Evolutionary conservation across 2,888 invertebrate species (phyloP).

Genomic region (Macropis europaea): DNA sequence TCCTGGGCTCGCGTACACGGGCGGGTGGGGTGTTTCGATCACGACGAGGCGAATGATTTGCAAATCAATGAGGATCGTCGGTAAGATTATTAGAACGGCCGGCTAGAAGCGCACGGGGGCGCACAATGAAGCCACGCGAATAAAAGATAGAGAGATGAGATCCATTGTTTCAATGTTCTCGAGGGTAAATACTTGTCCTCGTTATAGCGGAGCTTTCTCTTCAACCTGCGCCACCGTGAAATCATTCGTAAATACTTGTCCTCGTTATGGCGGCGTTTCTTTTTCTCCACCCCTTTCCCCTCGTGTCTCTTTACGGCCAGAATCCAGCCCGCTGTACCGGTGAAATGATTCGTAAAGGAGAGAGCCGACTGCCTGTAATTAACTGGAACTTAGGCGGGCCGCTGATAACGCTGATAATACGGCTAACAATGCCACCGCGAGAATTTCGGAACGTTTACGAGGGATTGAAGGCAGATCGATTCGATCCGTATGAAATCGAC

Average conservation of each 20-base stretch:
- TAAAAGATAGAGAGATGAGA: conserved; percentile 58
- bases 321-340: no score
- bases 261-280: conserved; percentile 53
- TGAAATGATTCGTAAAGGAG: conserved; percentile 35
- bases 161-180: conserved; percentile 61
- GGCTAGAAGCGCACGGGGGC: conserved; percentile 12
- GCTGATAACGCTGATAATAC: background rate
- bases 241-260: conserved; percentile 63
- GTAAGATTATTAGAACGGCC: conserved; percentile 46
- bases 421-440: background rate
- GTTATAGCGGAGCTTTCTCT: conserved; percentile 49
- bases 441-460: background rate
- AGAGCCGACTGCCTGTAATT: conserved; percentile 44
- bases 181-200: conserved; percentile 66
- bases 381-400: conserved; percentile 9
- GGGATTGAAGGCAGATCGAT: no score
- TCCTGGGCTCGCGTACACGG: no score
- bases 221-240: conserved; percentile 41
- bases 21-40: conserved; percentile 3
- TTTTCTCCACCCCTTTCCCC: no score
- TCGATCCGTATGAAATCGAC: no score
- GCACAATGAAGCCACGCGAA: conserved; percentile 55
- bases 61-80: conserved; percentile 43
- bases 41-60: conserved; percentile 32
- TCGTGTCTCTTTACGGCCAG: no score